Evolutionary conservation across 2,888 invertebrate genomes (phyloP).

Genomic region (Graphium colonna): DNA sequence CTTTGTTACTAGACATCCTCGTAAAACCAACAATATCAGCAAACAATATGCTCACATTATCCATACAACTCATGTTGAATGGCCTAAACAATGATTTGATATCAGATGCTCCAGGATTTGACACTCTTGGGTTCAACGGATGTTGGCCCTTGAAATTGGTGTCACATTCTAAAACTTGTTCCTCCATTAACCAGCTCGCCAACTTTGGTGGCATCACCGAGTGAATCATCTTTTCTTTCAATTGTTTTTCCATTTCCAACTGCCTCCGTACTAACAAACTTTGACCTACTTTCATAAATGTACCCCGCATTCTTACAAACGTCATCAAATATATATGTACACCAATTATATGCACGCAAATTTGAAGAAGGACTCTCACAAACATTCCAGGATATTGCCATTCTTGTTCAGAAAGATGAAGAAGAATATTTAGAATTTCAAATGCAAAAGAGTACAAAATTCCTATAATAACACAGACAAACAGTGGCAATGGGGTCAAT

Average conservation of each 20-base stretch:
- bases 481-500: slow-evolving; percentile 94
- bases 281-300: slow-evolving; percentile 98
- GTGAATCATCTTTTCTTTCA: slow-evolving; percentile 98
- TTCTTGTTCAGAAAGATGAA: slow-evolving; percentile 72
- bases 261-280: slow-evolving; percentile 93
- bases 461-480: slow-evolving; percentile 89
- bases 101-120: slow-evolving; percentile 81
- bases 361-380: slow-evolving; percentile 88
- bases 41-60: slow-evolving; percentile 96
- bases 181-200: slow-evolving; percentile 90
- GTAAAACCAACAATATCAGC: slow-evolving; percentile 99
- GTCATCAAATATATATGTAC: slow-evolving; percentile 96
- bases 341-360: slow-evolving; percentile 95
- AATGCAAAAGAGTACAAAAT: slow-evolving; percentile 91
- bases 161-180: slow-evolving; percentile 82
- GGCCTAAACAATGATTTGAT: slow-evolving; percentile 93
- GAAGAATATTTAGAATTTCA: slow-evolving; percentile 84
- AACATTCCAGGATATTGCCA: slow-evolving; percentile 81
- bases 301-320: slow-evolving; percentile 94
- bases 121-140: slow-evolving; percentile 65
- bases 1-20: slow-evolving; percentile 97
- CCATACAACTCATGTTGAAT: slow-evolving; percentile 98
- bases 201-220: slow-evolving; percentile 98
- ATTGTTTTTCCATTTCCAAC: slow-evolving; percentile 94
- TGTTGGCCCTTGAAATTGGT: slow-evolving; percentile 74